Base-by-base conservation (phyloP, 2,113 vertebrate species). In the Oncorhynchus mykiss region DNA sequence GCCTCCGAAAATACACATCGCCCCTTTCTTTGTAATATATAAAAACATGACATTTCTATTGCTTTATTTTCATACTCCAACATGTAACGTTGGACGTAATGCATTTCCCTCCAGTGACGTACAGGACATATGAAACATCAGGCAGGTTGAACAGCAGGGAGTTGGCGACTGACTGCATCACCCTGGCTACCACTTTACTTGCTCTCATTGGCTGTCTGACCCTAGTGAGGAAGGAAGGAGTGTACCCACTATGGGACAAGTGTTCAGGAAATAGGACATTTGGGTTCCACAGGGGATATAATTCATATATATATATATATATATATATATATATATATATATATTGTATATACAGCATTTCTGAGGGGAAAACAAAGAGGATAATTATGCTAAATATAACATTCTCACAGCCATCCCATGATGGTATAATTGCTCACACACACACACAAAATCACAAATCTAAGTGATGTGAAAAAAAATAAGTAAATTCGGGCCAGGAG, bases 191-290 rank as follows among this genome's bases (percentile, higher is more conserved):
- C 70, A 16, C 18, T 67, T 73, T 74, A 80, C 81, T 74, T 70
- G 22, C 78, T 59, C 72, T 77, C 75, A 80, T 77, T 85, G 78
- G 78, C 79, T 84, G 80, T 86, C 76, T 84, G 80, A 87, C 76
- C 80, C 39, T 48, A n/a, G 66, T 49, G 80, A 18, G 31, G 78
- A 73, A 67, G 71, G 69, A 57, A 80, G 76, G 80, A 80, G 78
- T 77, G 72, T 77, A 80, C 75, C 77, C 80, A 80, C 7, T 76
- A 83, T 67, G 77, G 77, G 71, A 77, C 65, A 75, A 82, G 80
- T 71, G 75, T 78, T 3, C 77, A 34, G 27, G 68, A 79, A 71
- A 84, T 79, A 76, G 79, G 48, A 76, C 18, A n/a, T n/a, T n/a
- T n/a, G n/a, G n/a, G n/a, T n/a, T n/a, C n/a, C n/a, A n/a, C n/a